phyloP scores from a whole-genome alignment of 64 coral and sea anemone genomes.

The Porites australiensis region DNA sequence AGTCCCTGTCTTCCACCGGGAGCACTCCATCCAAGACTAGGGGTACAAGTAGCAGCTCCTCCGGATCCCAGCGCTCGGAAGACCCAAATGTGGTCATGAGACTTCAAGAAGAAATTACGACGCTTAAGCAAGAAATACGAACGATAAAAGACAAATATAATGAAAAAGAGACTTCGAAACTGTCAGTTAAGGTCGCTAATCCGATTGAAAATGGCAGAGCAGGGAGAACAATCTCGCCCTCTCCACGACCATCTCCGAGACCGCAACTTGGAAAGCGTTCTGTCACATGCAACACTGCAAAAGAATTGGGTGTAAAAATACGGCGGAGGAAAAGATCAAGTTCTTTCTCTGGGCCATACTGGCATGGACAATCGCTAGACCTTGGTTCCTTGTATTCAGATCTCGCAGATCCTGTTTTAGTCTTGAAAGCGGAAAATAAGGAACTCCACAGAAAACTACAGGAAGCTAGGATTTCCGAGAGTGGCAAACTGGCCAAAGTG shows the following conservation, averaged over 20 bases:
- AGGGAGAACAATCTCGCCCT: neutral
- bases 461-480: slow-evolving; percentile 72
- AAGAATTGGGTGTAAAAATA: slow-evolving; percentile 31
- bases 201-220: neutral
- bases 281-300: slow-evolving; percentile 21
- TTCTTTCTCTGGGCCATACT: slow-evolving; percentile 49
- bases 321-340: neutral
- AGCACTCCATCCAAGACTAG: neutral
- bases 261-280: slow-evolving; percentile 48
- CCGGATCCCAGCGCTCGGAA: neutral
- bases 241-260: neutral
- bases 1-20: slow-evolving; percentile 15
- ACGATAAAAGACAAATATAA: slow-evolving; percentile 34
- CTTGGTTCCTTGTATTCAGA: neutral
- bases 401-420: slow-evolving; percentile 8
- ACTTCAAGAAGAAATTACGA: slow-evolving; percentile 67
- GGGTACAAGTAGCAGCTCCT: neutral
- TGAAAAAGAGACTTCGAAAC: neutral
- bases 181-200: neutral
- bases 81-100: slow-evolving; percentile 23
- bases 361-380: slow-evolving; percentile 51
- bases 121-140: slow-evolving; percentile 66
- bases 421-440: slow-evolving; percentile 69
- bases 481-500: slow-evolving; percentile 81
- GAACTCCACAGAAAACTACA: slow-evolving; percentile 57